A percentile compares a stretch with the other conserved stretches of the same genome.
phyloP scores from a whole-genome alignment of 2,888 invertebrate species.

The Mythimna impura region DNA sequence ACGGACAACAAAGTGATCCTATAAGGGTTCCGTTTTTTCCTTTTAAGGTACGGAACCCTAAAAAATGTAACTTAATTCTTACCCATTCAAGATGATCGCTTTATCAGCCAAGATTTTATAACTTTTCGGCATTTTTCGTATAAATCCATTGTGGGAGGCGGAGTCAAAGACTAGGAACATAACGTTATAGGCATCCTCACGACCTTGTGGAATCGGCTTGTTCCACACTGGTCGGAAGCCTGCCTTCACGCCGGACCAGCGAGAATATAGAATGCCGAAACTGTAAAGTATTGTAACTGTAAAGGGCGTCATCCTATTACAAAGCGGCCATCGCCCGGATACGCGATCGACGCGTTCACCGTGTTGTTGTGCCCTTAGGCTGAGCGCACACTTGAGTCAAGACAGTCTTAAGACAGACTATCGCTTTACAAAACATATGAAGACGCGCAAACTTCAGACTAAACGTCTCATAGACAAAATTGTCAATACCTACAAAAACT shows the following conservation, averaged over 20 bases:
- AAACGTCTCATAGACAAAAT: too few species aligned
- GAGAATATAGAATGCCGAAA: conserved; percentile 56
- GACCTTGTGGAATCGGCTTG: conserved; percentile 48
- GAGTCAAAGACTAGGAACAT: conserved; percentile 97
- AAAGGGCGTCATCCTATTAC: neutral
- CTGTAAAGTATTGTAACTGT: conserved; percentile 12
- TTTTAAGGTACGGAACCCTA: too few species aligned
- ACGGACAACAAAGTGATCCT: too few species aligned
- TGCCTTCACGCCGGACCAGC: conserved; percentile 77
- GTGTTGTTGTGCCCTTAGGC: neutral
- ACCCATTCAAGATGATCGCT: conserved; percentile 60
- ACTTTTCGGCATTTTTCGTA: conserved; percentile 94
- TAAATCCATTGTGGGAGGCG: conserved; percentile 95
- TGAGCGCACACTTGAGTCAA: too few species aligned
- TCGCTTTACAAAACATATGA: too few species aligned
- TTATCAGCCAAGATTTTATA: conserved; percentile 92
- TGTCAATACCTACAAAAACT: too few species aligned
- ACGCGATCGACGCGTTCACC: neutral
- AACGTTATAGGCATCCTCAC: conserved; percentile 89
- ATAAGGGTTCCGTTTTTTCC: too few species aligned
- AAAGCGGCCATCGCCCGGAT: neutral
- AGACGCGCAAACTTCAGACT: too few species aligned
- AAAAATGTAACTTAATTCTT: neutral
- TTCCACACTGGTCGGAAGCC: conserved; percentile 69
- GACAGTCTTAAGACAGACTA: too few species aligned